Percentiles rank a stretch among this genome's conserved stretches.
Conservation (phyloP, 2,113 vertebrate genomes). For the Tricholaema leucomelas region DNA sequence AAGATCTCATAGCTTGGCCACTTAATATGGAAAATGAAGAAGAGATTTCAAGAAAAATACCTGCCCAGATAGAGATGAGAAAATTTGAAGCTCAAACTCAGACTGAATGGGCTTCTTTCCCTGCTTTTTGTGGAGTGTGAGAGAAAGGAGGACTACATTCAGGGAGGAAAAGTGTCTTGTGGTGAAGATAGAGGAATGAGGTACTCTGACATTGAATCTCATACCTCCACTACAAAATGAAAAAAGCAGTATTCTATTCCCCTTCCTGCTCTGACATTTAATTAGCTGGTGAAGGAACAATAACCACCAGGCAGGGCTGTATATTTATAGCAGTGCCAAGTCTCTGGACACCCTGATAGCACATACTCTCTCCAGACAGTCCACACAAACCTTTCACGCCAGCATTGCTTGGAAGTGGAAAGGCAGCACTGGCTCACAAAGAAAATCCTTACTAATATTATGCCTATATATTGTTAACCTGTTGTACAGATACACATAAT, state of each 20-base stretch:
- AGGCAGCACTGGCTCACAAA: background rate
- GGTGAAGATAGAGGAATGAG: background rate
- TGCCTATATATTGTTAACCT: background rate
- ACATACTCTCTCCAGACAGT: background rate
- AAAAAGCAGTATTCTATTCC: background rate
- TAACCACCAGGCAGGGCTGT: background rate
- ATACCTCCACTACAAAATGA: background rate
- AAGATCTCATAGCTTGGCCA: background rate
- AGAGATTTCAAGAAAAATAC: background rate
- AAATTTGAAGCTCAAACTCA: background rate
- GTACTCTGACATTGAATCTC: background rate
- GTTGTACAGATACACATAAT: background rate
- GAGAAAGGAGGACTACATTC: background rate
- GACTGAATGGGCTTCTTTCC: background rate
- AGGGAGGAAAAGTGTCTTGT: background rate
- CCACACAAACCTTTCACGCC: background rate
- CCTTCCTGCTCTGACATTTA: background rate
- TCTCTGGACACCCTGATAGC: background rate
- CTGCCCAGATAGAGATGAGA: background rate
- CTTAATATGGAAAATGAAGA: background rate
- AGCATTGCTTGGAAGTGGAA: background rate
- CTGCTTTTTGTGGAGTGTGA: background rate
- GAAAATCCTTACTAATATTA: background rate
- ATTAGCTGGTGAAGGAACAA: background rate
- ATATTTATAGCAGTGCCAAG: background rate